These are phyloP conservation scores for Stercorarius parasiticus DNA, from an alignment of 2,113 vertebrate species.

Conservation along the genomic window DNA sequence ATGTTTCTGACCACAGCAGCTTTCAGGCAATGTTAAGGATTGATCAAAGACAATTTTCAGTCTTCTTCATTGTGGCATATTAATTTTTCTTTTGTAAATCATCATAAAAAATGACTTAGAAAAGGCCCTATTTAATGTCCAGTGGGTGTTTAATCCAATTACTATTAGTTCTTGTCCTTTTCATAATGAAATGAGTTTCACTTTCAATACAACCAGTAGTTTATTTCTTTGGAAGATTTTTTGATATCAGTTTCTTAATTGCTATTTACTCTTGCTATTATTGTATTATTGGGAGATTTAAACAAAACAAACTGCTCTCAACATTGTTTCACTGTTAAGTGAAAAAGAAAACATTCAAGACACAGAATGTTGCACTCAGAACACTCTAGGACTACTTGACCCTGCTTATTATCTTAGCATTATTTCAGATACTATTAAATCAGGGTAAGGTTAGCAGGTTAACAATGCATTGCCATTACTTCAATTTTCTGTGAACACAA, in stretches of 20 bases:
- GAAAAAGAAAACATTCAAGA: constrained; percentile 8
- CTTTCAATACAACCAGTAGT: neutral
- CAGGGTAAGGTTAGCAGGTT: neutral
- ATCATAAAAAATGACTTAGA: neutral
- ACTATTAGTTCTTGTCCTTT: neutral
- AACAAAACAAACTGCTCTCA: neutral
- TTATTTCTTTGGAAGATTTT: neutral
- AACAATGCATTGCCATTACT: neutral
- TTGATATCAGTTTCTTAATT: constrained; percentile 10
- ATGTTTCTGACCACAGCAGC: neutral
- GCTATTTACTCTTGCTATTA: neutral
- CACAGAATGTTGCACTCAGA: neutral
- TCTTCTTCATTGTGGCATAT: neutral
- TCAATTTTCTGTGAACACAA: neutral
- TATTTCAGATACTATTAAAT: constrained; percentile 10
- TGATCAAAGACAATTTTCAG: neutral
- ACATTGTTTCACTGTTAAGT: neutral
- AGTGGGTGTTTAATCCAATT: constrained; percentile 4
- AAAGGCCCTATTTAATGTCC: neutral
- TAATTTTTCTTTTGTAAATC: neutral
- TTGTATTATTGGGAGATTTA: neutral
- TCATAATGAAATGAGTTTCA: neutral
- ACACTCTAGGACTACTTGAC: neutral
- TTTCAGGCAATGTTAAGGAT: neutral
- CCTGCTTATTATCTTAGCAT: neutral